A percentile compares a stretch with the other conserved stretches of the same genome.
Conservation (phyloP, 2,797 vertebrate genomes). For the Pachyuromys duprasi region DNA sequence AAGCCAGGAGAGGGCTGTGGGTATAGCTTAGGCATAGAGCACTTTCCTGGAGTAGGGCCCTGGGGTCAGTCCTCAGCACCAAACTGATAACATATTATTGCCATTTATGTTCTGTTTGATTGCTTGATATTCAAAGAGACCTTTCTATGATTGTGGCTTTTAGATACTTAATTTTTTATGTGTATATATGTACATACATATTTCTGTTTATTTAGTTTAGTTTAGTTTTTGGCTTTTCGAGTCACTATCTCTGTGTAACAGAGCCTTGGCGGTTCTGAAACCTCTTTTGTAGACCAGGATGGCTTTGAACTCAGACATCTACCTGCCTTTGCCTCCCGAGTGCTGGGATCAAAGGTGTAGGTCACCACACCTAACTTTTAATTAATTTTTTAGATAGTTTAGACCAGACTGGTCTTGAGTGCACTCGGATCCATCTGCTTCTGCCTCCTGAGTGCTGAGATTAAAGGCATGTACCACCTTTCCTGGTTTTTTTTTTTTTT, state of each 20-base stretch:
- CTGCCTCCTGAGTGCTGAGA: background rate
- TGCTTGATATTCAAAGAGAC: background rate
- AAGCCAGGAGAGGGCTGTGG: background rate
- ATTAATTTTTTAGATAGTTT: background rate
- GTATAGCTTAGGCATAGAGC: background rate
- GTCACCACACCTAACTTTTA: background rate
- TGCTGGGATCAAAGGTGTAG: background rate
- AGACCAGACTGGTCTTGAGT: background rate
- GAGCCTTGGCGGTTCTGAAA: background rate
- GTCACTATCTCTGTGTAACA: background rate
- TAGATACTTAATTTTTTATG: background rate
- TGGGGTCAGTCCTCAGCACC: background rate
- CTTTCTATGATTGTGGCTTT: background rate
- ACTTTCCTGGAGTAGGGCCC: background rate
- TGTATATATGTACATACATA: background rate
- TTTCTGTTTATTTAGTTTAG: background rate
- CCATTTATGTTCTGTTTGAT: background rate
- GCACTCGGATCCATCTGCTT: background rate
- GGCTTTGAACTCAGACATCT: background rate
- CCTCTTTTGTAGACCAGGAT: background rate
- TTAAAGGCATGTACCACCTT: background rate
- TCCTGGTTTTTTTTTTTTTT: background rate
- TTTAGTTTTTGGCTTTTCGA: too few relatives aligned
- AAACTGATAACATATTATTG: background rate
- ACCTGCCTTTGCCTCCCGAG: background rate